Evolutionary conservation across 2,113 vertebrate species (phyloP).

Genomic region (Chitala chitala): DNA sequence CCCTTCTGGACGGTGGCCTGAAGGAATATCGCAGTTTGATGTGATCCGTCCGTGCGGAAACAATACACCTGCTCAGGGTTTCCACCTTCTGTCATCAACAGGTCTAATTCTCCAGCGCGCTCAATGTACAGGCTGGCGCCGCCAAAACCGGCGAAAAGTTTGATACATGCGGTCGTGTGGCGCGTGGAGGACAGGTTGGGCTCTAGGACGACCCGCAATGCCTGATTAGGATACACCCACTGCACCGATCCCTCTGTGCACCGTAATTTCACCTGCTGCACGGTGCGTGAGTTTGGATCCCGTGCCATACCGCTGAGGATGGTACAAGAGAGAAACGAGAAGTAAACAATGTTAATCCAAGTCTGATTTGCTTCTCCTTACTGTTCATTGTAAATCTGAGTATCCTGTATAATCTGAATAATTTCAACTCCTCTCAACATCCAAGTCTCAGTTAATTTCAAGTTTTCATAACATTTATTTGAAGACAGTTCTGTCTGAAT

Average conservation of each 20-base stretch:
- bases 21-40: conserved; percentile 62
- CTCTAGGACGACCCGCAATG: conserved; percentile 63
- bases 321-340: rapidly evolving
- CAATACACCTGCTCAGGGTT: conserved; percentile 55
- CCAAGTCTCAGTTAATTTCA: too few species aligned
- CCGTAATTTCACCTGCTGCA: conserved; percentile 68
- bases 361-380: background rate
- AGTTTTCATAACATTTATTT: too few species aligned
- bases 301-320: conserved; percentile 55
- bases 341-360: rapidly evolving
- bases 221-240: conserved; percentile 65
- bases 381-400: background rate
- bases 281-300: conserved; percentile 45
- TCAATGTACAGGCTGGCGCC: conserved; percentile 65
- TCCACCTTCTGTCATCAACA: conserved; percentile 47
- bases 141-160: conserved; percentile 52
- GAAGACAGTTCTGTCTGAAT: too few species aligned
- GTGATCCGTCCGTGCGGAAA: conserved; percentile 47
- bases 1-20: conserved; percentile 60
- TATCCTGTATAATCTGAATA: too few species aligned
- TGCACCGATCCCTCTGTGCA: conserved; percentile 65
- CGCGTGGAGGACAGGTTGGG: conserved; percentile 53
- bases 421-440: too few species aligned
- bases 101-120: conserved; percentile 49
- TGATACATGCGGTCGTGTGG: conserved; percentile 60